Base-by-base conservation (phyloP, 2,113 vertebrate genomes). In the Perca schrenkii region DNA sequence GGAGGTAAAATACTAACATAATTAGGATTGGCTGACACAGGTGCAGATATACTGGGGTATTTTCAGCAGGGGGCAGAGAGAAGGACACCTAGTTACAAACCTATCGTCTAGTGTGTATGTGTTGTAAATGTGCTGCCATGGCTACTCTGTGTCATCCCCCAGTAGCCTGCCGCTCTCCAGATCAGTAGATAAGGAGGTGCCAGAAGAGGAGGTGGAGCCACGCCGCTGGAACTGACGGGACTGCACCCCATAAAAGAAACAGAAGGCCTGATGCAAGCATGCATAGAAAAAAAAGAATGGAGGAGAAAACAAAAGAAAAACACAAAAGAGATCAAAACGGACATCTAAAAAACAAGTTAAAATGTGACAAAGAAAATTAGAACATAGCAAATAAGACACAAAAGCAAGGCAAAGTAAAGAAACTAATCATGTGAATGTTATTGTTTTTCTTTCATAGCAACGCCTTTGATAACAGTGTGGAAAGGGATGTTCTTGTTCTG, bases 161-260 rank as follows among this genome's bases (percentile, higher is more conserved):
- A 97, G 96, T 86, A 98, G 96, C 94, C 97, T 96, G 91, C 97
- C 97, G 95, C 97, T 97, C 95, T 97, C 98, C 96, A 98, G 95
- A 94, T 99, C 97, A 89, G 95, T 97, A 84, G 97, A 97, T 91
- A 98, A 94, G 83, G 97, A 98, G 85, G 97, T 97, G 93, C 96
- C 97, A 49, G 96, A 97, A 84, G 97, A 97, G 80, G 97, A 98
- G 93, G 95, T 96, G 94, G 96, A 96, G 64, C 96, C 96, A 57
- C 96, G 96, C 54, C 96, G 95, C 95, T 97, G 97, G 88, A 94
- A 92, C 88, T 94, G 94, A 89, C 95, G 97, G 94, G 96, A 97
- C 77, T 97, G 97, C 71, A 97, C 90, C 72, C 94, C 95, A 8
- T 95, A 97, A 97, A 97, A 98, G 96, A 98, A 98, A 96, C 97